phyloP scores from a whole-genome alignment of 2,113 vertebrate species.

The Paradoxurus hermaphroditus region DNA sequence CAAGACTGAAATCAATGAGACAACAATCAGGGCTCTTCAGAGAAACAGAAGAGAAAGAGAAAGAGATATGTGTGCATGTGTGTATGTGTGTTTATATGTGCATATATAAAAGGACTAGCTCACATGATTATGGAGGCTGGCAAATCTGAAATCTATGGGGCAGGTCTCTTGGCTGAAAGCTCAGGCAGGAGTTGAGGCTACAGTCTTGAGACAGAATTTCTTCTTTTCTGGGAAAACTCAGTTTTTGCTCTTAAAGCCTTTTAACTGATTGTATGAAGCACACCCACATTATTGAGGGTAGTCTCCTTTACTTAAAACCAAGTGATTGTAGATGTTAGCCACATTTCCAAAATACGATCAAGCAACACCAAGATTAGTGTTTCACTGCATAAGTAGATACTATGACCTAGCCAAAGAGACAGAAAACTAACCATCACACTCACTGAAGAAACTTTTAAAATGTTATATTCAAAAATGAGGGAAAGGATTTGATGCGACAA shows the following conservation, averaged over 20 bases:
- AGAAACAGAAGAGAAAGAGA: neutral
- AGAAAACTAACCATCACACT: neutral
- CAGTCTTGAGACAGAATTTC: neutral
- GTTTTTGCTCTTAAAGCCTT: neutral
- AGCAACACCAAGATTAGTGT: neutral
- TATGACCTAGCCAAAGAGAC: neutral
- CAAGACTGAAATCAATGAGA: neutral
- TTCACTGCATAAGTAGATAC: slow-evolving; percentile 14
- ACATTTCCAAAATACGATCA: neutral
- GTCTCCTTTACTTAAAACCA: slow-evolving; percentile 4
- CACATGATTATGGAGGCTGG: neutral
- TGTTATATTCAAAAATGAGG: neutral
- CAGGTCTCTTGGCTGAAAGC: neutral
- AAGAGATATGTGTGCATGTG: rapidly evolving
- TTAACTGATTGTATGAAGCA: neutral
- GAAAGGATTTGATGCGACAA: neutral
- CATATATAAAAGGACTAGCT: neutral
- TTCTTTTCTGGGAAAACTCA: neutral
- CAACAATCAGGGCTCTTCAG: neutral
- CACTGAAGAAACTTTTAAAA: neutral
- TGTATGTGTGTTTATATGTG: neutral
- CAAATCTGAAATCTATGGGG: neutral
- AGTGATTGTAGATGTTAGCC: neutral
- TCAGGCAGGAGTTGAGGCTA: neutral
- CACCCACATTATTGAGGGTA: neutral